A percentile compares a stretch with the other conserved stretches of the same genome.
Evolutionary conservation across 2,113 vertebrate species (phyloP).

Genomic region (Scophthalmus maximus): DNA sequence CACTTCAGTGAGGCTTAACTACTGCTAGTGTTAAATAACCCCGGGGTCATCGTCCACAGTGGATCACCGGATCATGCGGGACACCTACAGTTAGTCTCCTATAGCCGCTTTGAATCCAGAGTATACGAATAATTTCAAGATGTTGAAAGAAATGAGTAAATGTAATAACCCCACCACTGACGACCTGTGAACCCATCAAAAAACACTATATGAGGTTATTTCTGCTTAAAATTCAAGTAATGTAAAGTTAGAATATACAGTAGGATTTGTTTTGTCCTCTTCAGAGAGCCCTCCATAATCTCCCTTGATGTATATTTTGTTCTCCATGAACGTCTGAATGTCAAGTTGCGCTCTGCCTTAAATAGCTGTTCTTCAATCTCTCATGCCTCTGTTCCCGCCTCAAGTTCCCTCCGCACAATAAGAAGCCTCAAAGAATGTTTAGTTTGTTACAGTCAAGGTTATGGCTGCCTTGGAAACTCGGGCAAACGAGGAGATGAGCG

Average conservation of each 20-base stretch:
- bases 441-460: constrained; percentile 67
- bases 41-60: constrained; percentile 33
- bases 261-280: no score
- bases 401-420: constrained; percentile 56
- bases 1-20: constrained; percentile 51
- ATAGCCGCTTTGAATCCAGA: constrained; percentile 41
- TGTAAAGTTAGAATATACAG: constrained; percentile 34
- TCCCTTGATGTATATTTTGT: constrained; percentile 52
- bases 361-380: constrained; percentile 72
- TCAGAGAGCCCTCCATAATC: constrained; percentile 49
- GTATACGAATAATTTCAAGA: constrained; percentile 23
- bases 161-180: constrained; percentile 13
- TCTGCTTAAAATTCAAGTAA: constrained; percentile 30
- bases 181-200: constrained; percentile 35
- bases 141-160: constrained; percentile 27
- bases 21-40: constrained; percentile 62
- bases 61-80: constrained; percentile 55
- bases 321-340: constrained; percentile 68
- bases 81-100: constrained; percentile 56
- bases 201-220: constrained; percentile 20
- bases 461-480: constrained; percentile 18
- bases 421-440: constrained; percentile 66
- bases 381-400: constrained; percentile 61
- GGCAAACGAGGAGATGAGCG: background rate
- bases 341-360: constrained; percentile 71